Conservation (phyloP, 2,888 invertebrate genomes). For the Pollenia amentaria region DNA sequence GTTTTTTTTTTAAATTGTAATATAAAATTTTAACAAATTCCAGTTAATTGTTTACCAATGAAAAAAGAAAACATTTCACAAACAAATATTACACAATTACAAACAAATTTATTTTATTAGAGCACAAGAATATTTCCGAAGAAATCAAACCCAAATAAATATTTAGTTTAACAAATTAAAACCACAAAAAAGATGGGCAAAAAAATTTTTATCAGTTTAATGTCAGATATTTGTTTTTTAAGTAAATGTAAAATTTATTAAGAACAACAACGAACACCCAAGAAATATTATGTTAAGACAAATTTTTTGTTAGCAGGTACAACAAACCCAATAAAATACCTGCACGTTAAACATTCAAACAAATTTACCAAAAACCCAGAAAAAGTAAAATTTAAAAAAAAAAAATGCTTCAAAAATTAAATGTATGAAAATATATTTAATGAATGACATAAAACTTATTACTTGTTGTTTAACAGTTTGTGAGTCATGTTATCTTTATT, state of each 20-base stretch:
- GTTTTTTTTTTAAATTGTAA: neutral
- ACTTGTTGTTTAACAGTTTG: constrained; percentile 59
- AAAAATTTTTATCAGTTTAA: constrained; percentile 40
- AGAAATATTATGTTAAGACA: constrained; percentile 38
- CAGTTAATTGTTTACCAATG: constrained; percentile 69
- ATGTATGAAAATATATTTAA: constrained; percentile 59
- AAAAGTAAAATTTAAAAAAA: neutral
- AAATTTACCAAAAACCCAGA: constrained; percentile 19
- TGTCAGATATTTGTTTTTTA: constrained; percentile 14
- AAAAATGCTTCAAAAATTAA: neutral
- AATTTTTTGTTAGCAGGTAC: constrained; percentile 56
- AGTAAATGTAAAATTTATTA: constrained; percentile 28
- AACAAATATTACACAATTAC: constrained; percentile 59
- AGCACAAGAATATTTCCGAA: constrained; percentile 24
- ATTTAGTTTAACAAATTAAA: constrained; percentile 60
- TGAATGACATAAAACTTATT: constrained; percentile 70
- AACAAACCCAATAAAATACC: constrained; percentile 64
- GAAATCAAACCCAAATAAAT: constrained; percentile 72
- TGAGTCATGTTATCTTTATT: constrained; percentile 67
- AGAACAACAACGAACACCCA: constrained; percentile 60
- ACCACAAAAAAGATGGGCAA: constrained; percentile 15
- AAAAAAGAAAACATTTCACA: constrained; percentile 56
- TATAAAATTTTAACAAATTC: constrained; percentile 58
- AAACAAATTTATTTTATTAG: constrained; percentile 1
- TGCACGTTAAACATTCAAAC: constrained; percentile 56